Base-by-base conservation (phyloP, 2,888 invertebrate species). In the Andrena dorsata region DNA sequence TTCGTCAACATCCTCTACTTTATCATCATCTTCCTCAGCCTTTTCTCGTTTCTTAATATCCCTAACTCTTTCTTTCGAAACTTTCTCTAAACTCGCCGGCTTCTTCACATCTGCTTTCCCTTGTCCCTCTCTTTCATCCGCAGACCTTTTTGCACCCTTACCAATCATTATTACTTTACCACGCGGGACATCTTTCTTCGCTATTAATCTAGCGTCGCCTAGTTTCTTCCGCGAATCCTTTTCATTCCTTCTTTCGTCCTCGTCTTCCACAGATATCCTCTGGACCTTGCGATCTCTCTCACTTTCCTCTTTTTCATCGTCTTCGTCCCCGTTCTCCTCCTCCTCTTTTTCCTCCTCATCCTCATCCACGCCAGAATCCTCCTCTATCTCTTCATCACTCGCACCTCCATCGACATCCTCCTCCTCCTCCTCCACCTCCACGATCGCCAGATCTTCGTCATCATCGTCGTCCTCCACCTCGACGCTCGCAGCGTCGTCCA, bases 181-280 rank as follows among this genome's bases (percentile, higher is more conserved):
- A 20, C 56, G 56, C 20, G 13, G 4, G 4, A 0, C 56, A 3
- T 56, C 56, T 23, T 56, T 56, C 23, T 26, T 56, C 56, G 23
- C 26, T 3, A 26, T 23, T 56, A 51, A n/a, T 20, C 23, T 56
- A 56, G 10, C 23, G 10, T 56, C 56, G 16, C 41, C 32, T 13
- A 49, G 5, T 66, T 49, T 66, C 32, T 35, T n/a, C 10, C 13
- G 8, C 4, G 16, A 23, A 56, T 8, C n/a, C 30, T 56, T 53
- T 20, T 35, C 23, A 32, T 2, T 61, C 2, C 16, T 23, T 8
- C 30, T 26, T 30, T 72, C 41, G 5, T 90, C 89, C 8, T 90
- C 87, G 5, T 91, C 88, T 1, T 77, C 83, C 90, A 66, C 92
- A 92, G 82, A 92, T 92, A 28, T 94, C 93, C 78, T 92, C 93